Percentiles rank a stretch among this genome's conserved stretches.
These are phyloP conservation scores for Micoletzkya japonica DNA, from an alignment of 2,888 invertebrate species.

Conservation along the genomic window DNA sequence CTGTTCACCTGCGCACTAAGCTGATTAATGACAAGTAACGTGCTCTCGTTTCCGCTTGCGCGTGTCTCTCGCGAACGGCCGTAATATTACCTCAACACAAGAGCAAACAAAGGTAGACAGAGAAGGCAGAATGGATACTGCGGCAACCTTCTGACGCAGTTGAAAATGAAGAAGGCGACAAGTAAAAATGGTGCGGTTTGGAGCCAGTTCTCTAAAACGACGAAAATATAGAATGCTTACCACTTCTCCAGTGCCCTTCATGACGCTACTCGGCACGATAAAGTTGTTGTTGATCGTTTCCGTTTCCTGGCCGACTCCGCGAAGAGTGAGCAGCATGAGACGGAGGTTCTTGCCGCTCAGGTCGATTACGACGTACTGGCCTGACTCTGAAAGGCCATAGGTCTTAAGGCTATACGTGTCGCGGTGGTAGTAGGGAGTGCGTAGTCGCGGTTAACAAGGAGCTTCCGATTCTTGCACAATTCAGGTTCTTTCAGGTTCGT, in stretches of 20 bases:
- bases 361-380: conserved; percentile 63
- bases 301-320: conserved; percentile 48
- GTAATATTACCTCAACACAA: no score
- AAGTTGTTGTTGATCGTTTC: conserved; percentile 56
- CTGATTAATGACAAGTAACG: no score
- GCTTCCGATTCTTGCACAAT: neutral
- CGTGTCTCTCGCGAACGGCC: no score
- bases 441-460: neutral
- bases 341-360: conserved; percentile 63
- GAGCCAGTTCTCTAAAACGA: neutral
- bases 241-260: conserved; percentile 64
- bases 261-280: conserved; percentile 60
- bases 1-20: neutral
- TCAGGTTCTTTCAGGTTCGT: neutral
- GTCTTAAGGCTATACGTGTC: no score
- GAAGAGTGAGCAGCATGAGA: conserved; percentile 58
- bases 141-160: no score
- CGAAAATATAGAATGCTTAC: conserved; percentile 32
- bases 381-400: conserved; percentile 52
- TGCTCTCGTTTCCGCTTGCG: no score
- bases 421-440: no score
- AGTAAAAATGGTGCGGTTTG: neutral
- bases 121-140: no score
- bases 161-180: no score
- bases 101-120: no score